Evolutionary conservation across 1,140 invertebrate species (phyloP).

Genomic region (Lamellibrachia luymesi): DNA sequence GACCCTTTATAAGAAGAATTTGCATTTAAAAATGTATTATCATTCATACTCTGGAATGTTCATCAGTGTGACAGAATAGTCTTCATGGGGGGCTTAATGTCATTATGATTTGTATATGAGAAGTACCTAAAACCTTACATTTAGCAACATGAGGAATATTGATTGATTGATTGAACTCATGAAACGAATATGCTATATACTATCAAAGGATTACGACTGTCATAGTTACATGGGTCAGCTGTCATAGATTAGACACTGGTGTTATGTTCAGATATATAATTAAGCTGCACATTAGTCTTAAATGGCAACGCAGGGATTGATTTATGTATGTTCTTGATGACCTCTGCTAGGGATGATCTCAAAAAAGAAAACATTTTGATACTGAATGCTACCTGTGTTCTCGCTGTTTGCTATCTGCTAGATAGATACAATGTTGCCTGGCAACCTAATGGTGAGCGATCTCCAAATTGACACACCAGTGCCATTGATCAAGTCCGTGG

Average conservation of each 20-base stretch:
- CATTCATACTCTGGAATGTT: too few species aligned
- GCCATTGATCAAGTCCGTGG: background rate
- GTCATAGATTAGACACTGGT: background rate
- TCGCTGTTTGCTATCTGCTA: background rate
- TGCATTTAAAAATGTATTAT: too few species aligned
- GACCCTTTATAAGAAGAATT: too few species aligned
- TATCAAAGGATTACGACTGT: too few species aligned
- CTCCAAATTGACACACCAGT: background rate
- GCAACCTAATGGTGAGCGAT: background rate
- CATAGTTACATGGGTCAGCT: too few species aligned
- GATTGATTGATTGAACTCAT: too few species aligned
- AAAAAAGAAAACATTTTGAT: background rate
- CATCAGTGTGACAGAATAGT: too few species aligned
- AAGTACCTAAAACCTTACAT: too few species aligned
- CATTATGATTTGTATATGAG: too few species aligned
- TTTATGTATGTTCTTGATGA: background rate
- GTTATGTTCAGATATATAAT: background rate
- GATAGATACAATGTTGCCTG: background rate
- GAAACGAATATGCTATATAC: too few species aligned
- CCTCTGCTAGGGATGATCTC: background rate
- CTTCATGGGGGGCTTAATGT: too few species aligned
- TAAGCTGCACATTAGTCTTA: background rate
- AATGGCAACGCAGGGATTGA: background rate
- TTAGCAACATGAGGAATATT: too few species aligned
- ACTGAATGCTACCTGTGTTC: background rate